phyloP scores from a whole-genome alignment of 2,113 vertebrate genomes.

The Calidris pugnax region DNA sequence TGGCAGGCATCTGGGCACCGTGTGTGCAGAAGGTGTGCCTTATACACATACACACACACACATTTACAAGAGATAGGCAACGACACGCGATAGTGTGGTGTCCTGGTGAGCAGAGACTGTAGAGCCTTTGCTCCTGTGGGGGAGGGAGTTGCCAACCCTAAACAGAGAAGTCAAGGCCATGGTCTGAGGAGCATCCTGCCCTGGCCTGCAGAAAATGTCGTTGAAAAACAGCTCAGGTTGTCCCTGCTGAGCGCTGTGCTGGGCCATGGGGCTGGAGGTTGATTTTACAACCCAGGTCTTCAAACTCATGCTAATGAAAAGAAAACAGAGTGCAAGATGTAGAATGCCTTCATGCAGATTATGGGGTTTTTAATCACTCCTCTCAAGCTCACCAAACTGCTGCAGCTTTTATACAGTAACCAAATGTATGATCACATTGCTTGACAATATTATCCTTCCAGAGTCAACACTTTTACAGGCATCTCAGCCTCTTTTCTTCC shows the following conservation, averaged over 20 bases:
- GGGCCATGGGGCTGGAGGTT: neutral
- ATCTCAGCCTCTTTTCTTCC: neutral
- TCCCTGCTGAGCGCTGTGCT: neutral
- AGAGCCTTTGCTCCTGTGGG: neutral
- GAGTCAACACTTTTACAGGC: neutral
- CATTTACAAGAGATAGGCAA: neutral
- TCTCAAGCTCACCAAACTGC: neutral
- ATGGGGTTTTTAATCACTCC: neutral
- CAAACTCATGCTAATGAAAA: accelerated
- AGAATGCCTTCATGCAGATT: neutral
- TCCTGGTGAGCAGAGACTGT: neutral
- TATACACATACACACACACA: neutral
- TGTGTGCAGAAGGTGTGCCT: accelerated
- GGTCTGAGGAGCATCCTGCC: neutral
- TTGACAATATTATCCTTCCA: neutral
- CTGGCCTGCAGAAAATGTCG: neutral
- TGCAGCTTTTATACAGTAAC: neutral
- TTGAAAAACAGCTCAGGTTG: neutral
- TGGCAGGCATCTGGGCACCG: accelerated
- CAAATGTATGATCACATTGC: neutral
- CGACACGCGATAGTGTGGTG: accelerated
- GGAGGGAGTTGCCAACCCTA: neutral
- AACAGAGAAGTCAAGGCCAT: neutral
- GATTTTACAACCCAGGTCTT: neutral
- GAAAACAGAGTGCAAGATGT: neutral